A percentile compares a stretch with the other conserved stretches of the same genome.
Conservation (phyloP, 2,113 vertebrate species). For the Datnioides undecimradiatus region DNA sequence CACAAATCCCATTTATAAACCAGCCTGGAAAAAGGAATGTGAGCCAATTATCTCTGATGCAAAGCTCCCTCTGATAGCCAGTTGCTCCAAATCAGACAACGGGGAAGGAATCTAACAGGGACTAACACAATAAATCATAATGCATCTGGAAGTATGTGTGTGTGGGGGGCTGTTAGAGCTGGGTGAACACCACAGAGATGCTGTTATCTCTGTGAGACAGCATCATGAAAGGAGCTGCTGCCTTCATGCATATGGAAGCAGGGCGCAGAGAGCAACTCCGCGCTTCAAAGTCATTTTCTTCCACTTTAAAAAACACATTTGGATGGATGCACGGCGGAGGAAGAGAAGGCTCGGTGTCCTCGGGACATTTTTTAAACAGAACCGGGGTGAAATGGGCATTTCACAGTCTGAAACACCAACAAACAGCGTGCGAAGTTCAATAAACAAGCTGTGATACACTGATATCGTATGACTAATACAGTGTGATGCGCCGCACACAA, state of each 20-base stretch:
- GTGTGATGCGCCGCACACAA: conserved; percentile 13
- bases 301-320: conserved; percentile 26
- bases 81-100: conserved; percentile 42
- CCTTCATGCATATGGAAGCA: conserved; percentile 60
- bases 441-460: background rate
- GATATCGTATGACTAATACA: conserved; percentile 21
- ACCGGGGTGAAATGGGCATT: background rate
- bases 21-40: background rate
- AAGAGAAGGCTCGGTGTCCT: background rate
- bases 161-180: background rate
- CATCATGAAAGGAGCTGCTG: conserved; percentile 60
- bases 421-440: conserved; percentile 20
- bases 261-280: conserved; percentile 27
- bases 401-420: background rate
- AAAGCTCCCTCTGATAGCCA: conserved; percentile 29
- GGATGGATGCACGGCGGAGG: background rate
- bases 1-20: conserved; percentile 41
- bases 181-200: conserved; percentile 23
- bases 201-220: conserved; percentile 36
- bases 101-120: conserved; percentile 38
- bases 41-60: conserved; percentile 36
- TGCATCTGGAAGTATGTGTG: conserved; percentile 10
- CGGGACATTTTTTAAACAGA: conserved; percentile 7
- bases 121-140: conserved; percentile 20
- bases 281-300: conserved; percentile 39